phyloP scores from a whole-genome alignment of 2,797 vertebrate species.

The Dipus sagitta region DNA sequence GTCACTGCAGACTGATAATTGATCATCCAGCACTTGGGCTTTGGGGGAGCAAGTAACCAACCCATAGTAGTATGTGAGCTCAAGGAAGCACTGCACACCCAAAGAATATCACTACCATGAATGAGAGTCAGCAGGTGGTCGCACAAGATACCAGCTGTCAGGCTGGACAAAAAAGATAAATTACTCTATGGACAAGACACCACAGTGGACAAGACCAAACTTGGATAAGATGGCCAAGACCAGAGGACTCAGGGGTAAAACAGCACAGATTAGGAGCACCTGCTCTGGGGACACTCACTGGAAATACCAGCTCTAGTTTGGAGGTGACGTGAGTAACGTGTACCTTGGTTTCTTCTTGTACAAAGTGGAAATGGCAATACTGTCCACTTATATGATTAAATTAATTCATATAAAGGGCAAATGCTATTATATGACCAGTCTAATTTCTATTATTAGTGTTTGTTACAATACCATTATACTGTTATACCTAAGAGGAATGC shows the following conservation, averaged over 20 bases:
- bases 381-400: neutral
- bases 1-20: too few species aligned
- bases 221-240: neutral
- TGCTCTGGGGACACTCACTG: neutral
- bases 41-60: neutral
- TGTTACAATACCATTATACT: neutral
- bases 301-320: neutral
- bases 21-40: neutral
- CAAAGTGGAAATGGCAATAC: neutral
- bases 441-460: constrained; percentile 15
- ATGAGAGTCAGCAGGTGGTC: neutral
- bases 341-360: neutral
- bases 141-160: neutral
- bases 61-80: neutral
- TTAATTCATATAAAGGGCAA: constrained; percentile 30
- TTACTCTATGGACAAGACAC: neutral
- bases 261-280: too few species aligned
- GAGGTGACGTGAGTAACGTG: neutral
- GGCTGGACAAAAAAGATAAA: neutral
- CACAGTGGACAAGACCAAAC: neutral
- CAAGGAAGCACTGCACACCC: neutral
- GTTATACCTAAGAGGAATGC: neutral
- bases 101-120: neutral
- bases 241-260: too few species aligned
- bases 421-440: neutral